phyloP scores from a whole-genome alignment of 2,797 vertebrate species.

The Sardinella longiceps region DNA sequence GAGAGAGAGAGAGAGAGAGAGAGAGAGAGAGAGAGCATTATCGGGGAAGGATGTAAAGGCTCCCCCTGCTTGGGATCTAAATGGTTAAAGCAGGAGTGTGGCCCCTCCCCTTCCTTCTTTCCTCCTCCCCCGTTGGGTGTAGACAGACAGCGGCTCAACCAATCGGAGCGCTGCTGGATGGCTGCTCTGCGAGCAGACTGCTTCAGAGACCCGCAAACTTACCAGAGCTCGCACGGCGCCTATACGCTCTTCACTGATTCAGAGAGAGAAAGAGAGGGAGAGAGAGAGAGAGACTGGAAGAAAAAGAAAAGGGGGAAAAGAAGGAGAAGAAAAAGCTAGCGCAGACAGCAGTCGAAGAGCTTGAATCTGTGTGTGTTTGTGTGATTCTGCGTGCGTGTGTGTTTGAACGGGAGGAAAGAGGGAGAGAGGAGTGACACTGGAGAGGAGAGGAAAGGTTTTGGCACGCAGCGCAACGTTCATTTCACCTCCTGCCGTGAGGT shows the following conservation, averaged over 20 bases:
- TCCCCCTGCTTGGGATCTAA: conserved; percentile 48
- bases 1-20: conserved; percentile 10
- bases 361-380: not conserved
- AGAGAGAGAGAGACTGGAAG: conserved; percentile 37
- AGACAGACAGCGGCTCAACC: conserved; percentile 75
- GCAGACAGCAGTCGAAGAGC: conserved; percentile 57
- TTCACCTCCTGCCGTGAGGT: conserved; percentile 48
- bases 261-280: conserved; percentile 18
- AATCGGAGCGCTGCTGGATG: conserved; percentile 71
- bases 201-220: conserved; percentile 63
- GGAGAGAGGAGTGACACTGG: conserved; percentile 5
- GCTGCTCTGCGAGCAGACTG: conserved; percentile 70
- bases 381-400: not conserved
- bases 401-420: not conserved
- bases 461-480: conserved; percentile 47
- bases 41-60: not conserved
- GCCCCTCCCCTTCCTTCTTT: conserved; percentile 50
- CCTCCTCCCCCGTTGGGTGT: conserved; percentile 68
- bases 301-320: conserved; percentile 25
- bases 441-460: conserved; percentile 50
- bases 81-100: conserved; percentile 68
- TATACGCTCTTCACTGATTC: conserved; percentile 41
- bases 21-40: conserved; percentile 25
- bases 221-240: conserved; percentile 67
- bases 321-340: conserved; percentile 37